Conservation (phyloP, 2,888 invertebrate species). For the Mechanitis mazaeus region DNA sequence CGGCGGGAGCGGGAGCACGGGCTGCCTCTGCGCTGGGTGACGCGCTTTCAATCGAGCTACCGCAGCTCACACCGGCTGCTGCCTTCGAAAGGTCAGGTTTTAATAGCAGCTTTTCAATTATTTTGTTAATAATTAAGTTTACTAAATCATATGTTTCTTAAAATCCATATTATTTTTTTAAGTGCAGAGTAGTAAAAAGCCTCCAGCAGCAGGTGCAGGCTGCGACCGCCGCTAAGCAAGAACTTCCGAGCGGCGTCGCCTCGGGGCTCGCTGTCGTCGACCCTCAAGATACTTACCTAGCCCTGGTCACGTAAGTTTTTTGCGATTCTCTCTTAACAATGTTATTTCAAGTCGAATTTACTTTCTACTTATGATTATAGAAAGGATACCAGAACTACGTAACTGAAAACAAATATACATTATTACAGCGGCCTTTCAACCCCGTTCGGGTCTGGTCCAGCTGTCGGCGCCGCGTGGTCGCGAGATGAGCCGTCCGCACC, state of each 20-base stretch:
- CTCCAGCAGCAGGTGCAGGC: slow-evolving; percentile 23
- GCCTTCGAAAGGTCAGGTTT: slow-evolving; percentile 29
- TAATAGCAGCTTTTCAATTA: not conserved
- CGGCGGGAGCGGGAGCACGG: slow-evolving; percentile 43
- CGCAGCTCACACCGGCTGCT: slow-evolving; percentile 28
- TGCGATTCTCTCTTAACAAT: not conserved
- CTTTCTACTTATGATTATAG: no score
- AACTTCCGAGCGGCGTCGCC: slow-evolving; percentile 42
- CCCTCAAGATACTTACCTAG: slow-evolving; percentile 80
- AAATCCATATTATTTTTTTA: not conserved
- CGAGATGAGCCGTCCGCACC: slow-evolving; percentile 43
- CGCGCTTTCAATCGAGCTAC: slow-evolving; percentile 31
- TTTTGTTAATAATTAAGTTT: no score
- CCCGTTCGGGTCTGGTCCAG: slow-evolving; percentile 45
- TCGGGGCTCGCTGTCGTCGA: slow-evolving; percentile 81
- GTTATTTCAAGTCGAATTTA: no score
- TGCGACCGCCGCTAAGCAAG: slow-evolving; percentile 25
- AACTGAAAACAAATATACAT: no score
- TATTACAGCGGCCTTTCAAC: slow-evolving; percentile 46
- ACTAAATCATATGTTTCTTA: no score
- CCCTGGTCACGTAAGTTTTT: slow-evolving; percentile 79
- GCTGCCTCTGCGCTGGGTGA: slow-evolving; percentile 39
- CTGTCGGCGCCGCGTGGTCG: slow-evolving; percentile 40
- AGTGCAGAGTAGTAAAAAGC: slow-evolving; percentile 35
- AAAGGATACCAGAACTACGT: no score